Evolutionary conservation across 2,888 invertebrate species (phyloP).

Genomic region (Griposia aprilina): DNA sequence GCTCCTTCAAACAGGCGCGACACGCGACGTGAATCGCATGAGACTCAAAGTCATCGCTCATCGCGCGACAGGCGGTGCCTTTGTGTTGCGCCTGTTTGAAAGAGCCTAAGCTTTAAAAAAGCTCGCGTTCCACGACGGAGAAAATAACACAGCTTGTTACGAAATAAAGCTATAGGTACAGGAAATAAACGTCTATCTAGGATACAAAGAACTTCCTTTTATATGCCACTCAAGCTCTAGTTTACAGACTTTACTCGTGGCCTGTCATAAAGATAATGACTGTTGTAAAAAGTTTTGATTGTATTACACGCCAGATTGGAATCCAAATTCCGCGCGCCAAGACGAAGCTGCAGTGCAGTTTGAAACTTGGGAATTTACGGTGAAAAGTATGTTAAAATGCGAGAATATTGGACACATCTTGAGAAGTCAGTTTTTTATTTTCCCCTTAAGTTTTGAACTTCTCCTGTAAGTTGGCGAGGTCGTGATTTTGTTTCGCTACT

Average conservation of each 20-base stretch:
- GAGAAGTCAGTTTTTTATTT: not conserved
- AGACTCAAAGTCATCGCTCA: no score
- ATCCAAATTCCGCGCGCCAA: constrained; percentile 37
- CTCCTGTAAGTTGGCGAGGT: not conserved
- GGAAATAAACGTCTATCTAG: constrained; percentile 44
- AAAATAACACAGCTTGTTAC: constrained; percentile 40
- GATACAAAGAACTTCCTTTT: constrained; percentile 48
- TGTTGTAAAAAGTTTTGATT: constrained; percentile 52
- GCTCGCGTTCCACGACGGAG: not conserved
- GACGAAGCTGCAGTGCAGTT: constrained; percentile 42
- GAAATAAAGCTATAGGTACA: constrained; percentile 4
- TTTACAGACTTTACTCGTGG: constrained; percentile 40
- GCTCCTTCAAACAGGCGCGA: no score
- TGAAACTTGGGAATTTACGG: constrained; percentile 20
- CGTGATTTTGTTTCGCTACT: not conserved
- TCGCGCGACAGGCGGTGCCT: no score
- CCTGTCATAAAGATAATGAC: constrained; percentile 49
- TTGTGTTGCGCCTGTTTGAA: no score
- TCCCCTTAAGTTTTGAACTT: constrained; percentile 3
- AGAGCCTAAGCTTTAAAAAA: not conserved
- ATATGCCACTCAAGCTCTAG: constrained; percentile 36
- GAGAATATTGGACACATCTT: constrained; percentile 11
- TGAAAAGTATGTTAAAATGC: constrained; percentile 21
- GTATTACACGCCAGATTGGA: constrained; percentile 43
- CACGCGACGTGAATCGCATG: no score